Percentiles rank a stretch among this genome's conserved stretches.
These are phyloP conservation scores for Erynnis tages DNA, from an alignment of 2,888 invertebrate species.

Conservation along the genomic window DNA sequence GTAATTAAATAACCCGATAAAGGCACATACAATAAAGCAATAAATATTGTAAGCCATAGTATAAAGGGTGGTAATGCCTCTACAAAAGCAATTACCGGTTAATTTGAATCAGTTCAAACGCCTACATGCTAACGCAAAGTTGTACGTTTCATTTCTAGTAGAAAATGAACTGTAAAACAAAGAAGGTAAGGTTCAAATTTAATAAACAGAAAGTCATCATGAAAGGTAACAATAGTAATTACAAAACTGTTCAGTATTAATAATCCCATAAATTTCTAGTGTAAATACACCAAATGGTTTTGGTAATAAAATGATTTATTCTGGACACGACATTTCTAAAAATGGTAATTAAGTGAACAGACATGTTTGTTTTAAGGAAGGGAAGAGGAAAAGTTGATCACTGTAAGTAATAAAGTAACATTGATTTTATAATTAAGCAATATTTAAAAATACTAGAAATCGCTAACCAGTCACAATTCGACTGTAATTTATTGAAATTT, in stretches of 20 bases:
- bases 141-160: not conserved
- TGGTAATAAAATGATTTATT: too few species aligned
- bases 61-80: not conserved
- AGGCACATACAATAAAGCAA: too few species aligned
- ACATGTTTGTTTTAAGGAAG: too few species aligned
- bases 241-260: not conserved
- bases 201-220: slow-evolving; percentile 2
- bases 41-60: too few species aligned
- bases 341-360: too few species aligned
- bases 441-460: too few species aligned
- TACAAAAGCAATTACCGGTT: slow-evolving; percentile 9
- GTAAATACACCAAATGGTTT: not conserved
- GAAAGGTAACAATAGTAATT: slow-evolving; percentile 1
- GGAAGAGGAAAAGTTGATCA: too few species aligned
- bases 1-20: too few species aligned
- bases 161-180: not conserved
- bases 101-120: slow-evolving; percentile 10
- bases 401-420: too few species aligned
- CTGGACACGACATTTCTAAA: not conserved
- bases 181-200: slow-evolving; percentile 5
- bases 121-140: not conserved
- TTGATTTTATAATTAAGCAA: too few species aligned
- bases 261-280: slow-evolving; percentile 3
- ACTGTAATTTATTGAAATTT: too few species aligned
- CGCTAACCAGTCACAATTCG: too few species aligned